phyloP scores from a whole-genome alignment of 1,140 invertebrate species.

The Sinella curviseta region DNA sequence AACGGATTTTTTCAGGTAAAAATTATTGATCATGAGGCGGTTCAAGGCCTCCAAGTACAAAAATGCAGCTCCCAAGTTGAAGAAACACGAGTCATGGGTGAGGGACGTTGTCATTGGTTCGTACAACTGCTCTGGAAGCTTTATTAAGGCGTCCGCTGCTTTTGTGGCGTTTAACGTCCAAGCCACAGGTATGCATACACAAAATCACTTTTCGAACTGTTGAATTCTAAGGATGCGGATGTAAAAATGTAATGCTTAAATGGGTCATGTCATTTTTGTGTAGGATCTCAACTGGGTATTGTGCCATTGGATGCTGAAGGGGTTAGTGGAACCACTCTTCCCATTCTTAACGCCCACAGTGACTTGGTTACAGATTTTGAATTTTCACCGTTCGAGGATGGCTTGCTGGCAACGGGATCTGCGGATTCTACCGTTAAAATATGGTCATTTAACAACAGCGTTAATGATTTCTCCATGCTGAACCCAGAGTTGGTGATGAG shows the following conservation, averaged over 20 bases:
- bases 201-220: too few species aligned
- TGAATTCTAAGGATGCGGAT: too few species aligned
- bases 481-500: constrained; percentile 71
- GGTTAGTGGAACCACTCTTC: constrained; percentile 28
- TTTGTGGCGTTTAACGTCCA: constrained; percentile 94
- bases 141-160: constrained; percentile 84
- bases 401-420: constrained; percentile 82
- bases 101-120: constrained; percentile 84
- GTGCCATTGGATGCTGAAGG: constrained; percentile 38
- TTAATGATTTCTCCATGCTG: constrained; percentile 40
- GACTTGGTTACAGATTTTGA: constrained; percentile 93
- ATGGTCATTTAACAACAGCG: constrained; percentile 39
- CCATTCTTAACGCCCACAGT: constrained; percentile 60
- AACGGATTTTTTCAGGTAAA: not conserved
- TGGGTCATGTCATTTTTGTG: not conserved
- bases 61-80: constrained; percentile 90
- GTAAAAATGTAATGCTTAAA: too few species aligned
- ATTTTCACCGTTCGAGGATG: constrained; percentile 92
- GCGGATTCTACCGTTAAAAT: constrained; percentile 76
- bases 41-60: constrained; percentile 97
- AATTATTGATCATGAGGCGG: constrained; percentile 64
- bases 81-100: constrained; percentile 86
- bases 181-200: constrained; percentile 63
- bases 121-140: constrained; percentile 89
- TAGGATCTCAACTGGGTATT: constrained; percentile 45